Base-by-base conservation (phyloP, 2,888 invertebrate species). In the Lochmaea capreae region DNA sequence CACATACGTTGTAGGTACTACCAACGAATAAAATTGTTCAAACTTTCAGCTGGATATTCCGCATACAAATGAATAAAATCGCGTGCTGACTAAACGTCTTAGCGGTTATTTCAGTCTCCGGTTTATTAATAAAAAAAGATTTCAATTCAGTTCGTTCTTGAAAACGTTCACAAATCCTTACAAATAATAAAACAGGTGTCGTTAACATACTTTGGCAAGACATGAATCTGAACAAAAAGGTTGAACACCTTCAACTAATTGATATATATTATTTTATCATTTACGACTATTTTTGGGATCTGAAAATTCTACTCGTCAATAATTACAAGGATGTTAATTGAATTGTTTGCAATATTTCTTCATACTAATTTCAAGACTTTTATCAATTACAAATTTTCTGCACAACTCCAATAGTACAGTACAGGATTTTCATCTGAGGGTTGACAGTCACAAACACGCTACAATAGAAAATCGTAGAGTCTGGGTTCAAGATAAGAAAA, bases 101-200 rank as follows among this genome's bases (percentile, higher is more conserved):
- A 54, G 54, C 16, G 10, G 54, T 54, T 54, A 54, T 54, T 54
- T 54, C 54, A 54, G 54, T 54, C 18, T 9, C 10, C 18, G 18
- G 54, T 16, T 54, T 16, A 54, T 54, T 54, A 16, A 54, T 16
- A 52, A 54, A 54, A 54, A 54, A 54, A 16, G 9, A 16, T 18
- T 54, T 54, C 3, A 16, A 16, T 54, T 3, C 16, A 16, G 16
- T 16, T 54, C 18, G 46, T 46, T 12, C 46, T 49, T 49, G 49
- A 14, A 54, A 54, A 54, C 49, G 14, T 49, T 49, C 1, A 14
- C n/a, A 54, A 54, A 54, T 54, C 52, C 52, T 16, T 16, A n/a
- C 52, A 8, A 16, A 54, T 16, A 54, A 54, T 54, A 54, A 54
- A 54, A 16, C 52, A 54, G 52, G 52, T 54, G 52, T 54, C 52